Evolutionary conservation across 2,888 invertebrate genomes (phyloP), one percentile per base, ranked within the genome.

Genomic region (Apamea crenata): DNA sequence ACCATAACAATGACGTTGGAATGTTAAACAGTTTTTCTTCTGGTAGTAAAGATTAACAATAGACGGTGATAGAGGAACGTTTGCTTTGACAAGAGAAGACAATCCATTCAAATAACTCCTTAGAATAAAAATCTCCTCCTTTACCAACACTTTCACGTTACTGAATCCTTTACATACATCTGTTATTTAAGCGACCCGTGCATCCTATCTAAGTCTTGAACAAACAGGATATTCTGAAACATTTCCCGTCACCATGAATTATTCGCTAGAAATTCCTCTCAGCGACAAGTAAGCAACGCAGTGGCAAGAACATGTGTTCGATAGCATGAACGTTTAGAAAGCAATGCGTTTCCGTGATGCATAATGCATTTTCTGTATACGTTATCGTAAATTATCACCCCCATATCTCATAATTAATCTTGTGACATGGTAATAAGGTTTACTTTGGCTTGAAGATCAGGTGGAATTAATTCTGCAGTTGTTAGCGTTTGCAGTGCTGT

Each of bases 281-380:
- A 0, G 76, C 80, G 85, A 75, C 82, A 81, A 90, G 80, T 74
- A 77, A 75, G 83, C 82, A 73, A 76, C 75, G 78, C 73, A 84
- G 87, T 83, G 83, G 78, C 84, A 91, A 92, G 91, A 93, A 90
- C 91, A 89, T 82, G 83, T 87, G 88, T 87, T 84, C 84, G 82
- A 87, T 85, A 87, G 84, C 88, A 84, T 78, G 89, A 91, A 91
- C 90, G 88, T 85, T 90, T 92, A 93, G 93, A 95, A 95, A 95
- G 93, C 91, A 83, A 88, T 89, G 88, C 89, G 82, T 94, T 93
- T 94, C 93, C 93, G 90, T 90, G 87, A 84, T 90, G 90, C 89
- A 90, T 90, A 91, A 91, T 91, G 92, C 90, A 84, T 91, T 92
- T 92, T 91, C 89, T 91, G 89, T 88, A 85, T 82, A 86, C 79